phyloP scores from a whole-genome alignment of 64 coral and sea anemone genomes.

The Pachyseris speciosa region DNA sequence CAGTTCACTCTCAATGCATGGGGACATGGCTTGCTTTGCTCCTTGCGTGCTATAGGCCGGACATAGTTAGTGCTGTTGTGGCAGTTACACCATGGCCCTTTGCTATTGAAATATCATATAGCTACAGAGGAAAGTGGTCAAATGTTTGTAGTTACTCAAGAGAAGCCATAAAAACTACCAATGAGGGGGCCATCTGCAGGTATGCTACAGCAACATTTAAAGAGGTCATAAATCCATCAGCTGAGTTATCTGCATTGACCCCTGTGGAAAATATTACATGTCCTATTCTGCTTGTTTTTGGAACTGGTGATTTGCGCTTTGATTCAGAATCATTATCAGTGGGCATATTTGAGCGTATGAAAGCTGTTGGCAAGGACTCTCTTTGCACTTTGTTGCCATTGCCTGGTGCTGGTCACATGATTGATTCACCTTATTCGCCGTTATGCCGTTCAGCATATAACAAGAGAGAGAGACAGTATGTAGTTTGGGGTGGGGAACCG shows the following conservation, averaged over 20 bases:
- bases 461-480: neutral
- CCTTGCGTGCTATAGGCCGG: constrained; percentile 38
- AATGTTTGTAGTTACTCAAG: neutral
- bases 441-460: constrained; percentile 11
- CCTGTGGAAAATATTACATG: constrained; percentile 55
- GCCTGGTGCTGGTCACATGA: constrained; percentile 53
- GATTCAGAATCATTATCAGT: neutral
- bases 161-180: neutral
- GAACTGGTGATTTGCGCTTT: constrained; percentile 34
- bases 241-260: constrained; percentile 18
- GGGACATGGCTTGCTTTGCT: constrained; percentile 53
- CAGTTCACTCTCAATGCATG: constrained; percentile 26
- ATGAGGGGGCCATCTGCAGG: constrained; percentile 5
- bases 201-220: neutral
- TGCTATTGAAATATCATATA: neutral
- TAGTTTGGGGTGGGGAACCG: constrained; percentile 43
- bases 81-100: constrained; percentile 39
- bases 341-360: constrained; percentile 9
- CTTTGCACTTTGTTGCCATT: constrained; percentile 27
- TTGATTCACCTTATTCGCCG: constrained; percentile 56
- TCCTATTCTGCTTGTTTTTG: constrained; percentile 36
- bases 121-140: constrained; percentile 15
- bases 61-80: constrained; percentile 44
- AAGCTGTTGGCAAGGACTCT: neutral
- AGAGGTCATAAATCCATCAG: neutral